A percentile compares a stretch with the other conserved stretches of the same genome.
Conservation (phyloP, 2,888 invertebrate species). For the Dynastes hyllus region DNA sequence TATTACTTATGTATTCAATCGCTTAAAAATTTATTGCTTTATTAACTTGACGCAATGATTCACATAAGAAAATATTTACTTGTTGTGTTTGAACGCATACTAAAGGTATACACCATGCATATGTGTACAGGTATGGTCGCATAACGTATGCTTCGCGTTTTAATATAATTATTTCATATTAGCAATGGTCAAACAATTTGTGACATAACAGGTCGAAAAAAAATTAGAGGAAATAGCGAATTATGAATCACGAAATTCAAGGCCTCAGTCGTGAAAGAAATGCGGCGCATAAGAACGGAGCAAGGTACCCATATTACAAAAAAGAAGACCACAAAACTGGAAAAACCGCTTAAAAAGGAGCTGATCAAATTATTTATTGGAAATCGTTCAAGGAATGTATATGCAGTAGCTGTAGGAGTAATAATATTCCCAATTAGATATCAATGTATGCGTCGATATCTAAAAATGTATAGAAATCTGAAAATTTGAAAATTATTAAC, state of each 20-base stretch:
- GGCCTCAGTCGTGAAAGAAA: slow-evolving; percentile 41
- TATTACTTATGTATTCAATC: too few relatives aligned
- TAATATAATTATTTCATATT: slow-evolving; percentile 26
- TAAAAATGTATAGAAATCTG: too few relatives aligned
- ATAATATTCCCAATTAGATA: too few relatives aligned
- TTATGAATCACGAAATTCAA: slow-evolving; percentile 49
- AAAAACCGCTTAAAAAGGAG: too few relatives aligned
- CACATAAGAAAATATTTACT: neutral
- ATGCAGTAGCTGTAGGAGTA: too few relatives aligned
- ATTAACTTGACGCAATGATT: slow-evolving; percentile 4
- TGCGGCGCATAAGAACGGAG: slow-evolving; percentile 9
- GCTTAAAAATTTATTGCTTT: too few relatives aligned
- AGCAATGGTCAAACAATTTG: slow-evolving; percentile 37
- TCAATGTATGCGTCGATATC: too few relatives aligned
- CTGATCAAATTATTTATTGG: too few relatives aligned
- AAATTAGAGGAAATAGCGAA: slow-evolving; percentile 42
- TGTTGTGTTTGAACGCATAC: neutral
- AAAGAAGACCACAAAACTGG: slow-evolving; percentile 12
- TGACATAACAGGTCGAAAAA: slow-evolving; percentile 42
- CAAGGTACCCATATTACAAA: slow-evolving; percentile 1
- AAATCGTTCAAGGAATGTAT: too few relatives aligned
- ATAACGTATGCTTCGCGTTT: neutral
- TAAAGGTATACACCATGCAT: neutral
- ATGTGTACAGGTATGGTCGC: neutral
- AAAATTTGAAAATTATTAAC: too few relatives aligned